Evolutionary conservation across 2,888 invertebrate species (phyloP), one percentile per base, ranked within the genome.

Genomic region (Lordiphosa andalusiaca): DNA sequence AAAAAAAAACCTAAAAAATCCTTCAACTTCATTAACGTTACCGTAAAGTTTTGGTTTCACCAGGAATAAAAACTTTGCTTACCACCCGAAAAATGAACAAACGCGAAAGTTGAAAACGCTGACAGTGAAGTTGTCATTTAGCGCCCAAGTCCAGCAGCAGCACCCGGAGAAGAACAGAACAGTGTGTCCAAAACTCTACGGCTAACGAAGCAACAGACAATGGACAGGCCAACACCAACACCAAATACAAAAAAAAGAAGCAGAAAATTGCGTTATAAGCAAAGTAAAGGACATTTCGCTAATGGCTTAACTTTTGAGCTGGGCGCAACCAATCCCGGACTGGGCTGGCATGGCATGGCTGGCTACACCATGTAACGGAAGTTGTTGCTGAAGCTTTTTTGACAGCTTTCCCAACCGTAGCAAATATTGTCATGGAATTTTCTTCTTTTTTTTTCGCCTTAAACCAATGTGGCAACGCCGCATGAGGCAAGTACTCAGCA

Each of bases 221-320:
- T 75, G 73, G 71, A 67, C 67, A 55, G 65, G 50, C 46, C 42
- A 56, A 65, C 46, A 36, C 47, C 41, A 19, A 46, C 1, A 16
- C n/a, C n/a, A 16, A 16, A 16, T 2, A 16, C 1, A 16, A 16
- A 16, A 41, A 49, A 59, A 72, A 77, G 69, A 54, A 69, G 67
- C 80, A 48, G 73, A 67, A 80, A 78, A 78, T 78, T 78, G 83
- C 76, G 73, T 78, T 78, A 78, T 76, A 76, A 82, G 83, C 80
- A 76, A 76, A 83, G 76, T 73, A 80, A 78, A 73, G 81, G 78
- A 78, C 78, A 78, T 78, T 76, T 80, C 78, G 76, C 81, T 78
- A 78, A 78, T 78, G 78, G 78, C 83, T 78, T 78, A 76, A 83
- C 78, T 78, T 78, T 83, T 71, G 71, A 76, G 71, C 73, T 68